Evolutionary conservation across 2,113 vertebrate genomes (phyloP).

Genomic region (Gallinago undulata): DNA sequence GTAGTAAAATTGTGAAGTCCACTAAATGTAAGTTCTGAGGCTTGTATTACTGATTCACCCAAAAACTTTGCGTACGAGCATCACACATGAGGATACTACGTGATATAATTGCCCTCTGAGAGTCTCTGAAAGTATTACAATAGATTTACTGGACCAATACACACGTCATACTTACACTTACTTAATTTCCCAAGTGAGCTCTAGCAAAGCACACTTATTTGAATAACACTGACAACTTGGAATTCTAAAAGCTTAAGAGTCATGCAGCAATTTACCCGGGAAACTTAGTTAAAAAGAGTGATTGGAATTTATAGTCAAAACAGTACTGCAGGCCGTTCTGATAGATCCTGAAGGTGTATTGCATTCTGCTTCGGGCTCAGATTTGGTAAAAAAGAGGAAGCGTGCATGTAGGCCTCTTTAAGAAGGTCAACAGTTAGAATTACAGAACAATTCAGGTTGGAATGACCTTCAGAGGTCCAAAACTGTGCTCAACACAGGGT

Average conservation of each 20-base stretch:
- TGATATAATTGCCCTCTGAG: not conserved
- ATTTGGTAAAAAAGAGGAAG: not conserved
- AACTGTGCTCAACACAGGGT: not conserved
- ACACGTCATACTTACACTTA: not conserved
- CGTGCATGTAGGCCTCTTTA: accelerated
- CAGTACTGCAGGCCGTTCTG: not conserved
- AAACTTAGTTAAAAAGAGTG: not conserved
- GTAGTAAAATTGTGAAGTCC: not conserved
- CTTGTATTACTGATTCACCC: not conserved
- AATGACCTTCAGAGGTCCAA: not conserved
- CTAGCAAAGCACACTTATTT: not conserved
- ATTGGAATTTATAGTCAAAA: not conserved
- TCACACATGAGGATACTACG: not conserved
- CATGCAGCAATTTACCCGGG: not conserved
- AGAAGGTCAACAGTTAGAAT: not conserved
- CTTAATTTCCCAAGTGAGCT: conserved; percentile 43
- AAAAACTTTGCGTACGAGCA: not conserved
- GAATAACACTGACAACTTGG: not conserved
- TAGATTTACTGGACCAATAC: conserved; percentile 12
- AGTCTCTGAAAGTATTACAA: not conserved
- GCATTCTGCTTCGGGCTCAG: not conserved
- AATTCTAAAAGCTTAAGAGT: not conserved
- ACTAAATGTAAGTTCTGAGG: not conserved
- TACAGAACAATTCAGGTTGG: not conserved
- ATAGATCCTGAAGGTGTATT: not conserved